Evolutionary conservation across 2,113 vertebrate genomes (phyloP).

Genomic region (Apistogramma diplotaenia): DNA sequence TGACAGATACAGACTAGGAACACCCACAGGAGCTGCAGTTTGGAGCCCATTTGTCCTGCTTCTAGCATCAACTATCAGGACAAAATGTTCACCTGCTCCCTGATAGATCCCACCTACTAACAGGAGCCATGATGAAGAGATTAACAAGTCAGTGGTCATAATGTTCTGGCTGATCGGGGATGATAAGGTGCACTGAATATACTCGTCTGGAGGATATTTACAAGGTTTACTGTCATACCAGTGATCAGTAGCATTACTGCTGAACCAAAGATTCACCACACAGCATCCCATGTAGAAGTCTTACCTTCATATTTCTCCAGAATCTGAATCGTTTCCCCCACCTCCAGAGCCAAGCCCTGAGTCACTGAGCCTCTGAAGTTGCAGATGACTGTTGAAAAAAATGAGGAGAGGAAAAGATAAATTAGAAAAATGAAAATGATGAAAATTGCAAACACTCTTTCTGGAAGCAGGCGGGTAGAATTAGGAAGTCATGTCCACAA

Average conservation of each 20-base stretch:
- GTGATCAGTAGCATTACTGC: not conserved
- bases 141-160: too few species aligned
- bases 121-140: too few species aligned
- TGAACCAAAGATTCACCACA: not conserved
- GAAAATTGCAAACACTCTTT: not conserved
- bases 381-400: slow-evolving; percentile 83
- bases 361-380: slow-evolving; percentile 88
- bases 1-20: too few species aligned
- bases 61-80: too few species aligned
- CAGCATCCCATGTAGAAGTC: not conserved
- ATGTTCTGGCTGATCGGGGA: too few species aligned
- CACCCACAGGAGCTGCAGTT: too few species aligned
- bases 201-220: not conserved
- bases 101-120: too few species aligned
- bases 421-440: not conserved
- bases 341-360: slow-evolving; percentile 90
- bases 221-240: not conserved
- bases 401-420: slow-evolving; percentile 11
- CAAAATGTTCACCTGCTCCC: too few species aligned
- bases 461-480: too few species aligned
- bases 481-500: too few species aligned
- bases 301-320: slow-evolving; percentile 97
- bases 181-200: not conserved
- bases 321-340: slow-evolving; percentile 96
- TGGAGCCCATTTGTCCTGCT: too few species aligned